Evolutionary conservation across 2,797 vertebrate species (phyloP).

Genomic region (Acipenser oxyrinchus): DNA sequence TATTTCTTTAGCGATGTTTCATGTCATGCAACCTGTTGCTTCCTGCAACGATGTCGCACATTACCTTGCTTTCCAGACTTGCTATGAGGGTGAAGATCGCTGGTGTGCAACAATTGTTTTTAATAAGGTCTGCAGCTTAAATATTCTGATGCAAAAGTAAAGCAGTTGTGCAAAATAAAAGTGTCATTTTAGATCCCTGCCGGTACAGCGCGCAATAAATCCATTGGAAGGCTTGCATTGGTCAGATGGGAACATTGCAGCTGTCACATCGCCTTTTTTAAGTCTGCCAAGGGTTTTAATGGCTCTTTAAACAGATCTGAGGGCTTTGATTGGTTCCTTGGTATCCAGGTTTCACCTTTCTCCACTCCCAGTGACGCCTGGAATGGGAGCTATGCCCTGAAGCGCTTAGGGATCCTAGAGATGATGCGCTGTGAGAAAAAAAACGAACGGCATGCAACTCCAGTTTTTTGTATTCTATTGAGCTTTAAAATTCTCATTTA

Average conservation of each 20-base stretch:
- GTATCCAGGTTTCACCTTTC: conserved; percentile 14
- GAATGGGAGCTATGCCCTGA: not conserved
- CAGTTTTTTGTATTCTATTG: not conserved
- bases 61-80: not conserved
- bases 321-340: conserved; percentile 58
- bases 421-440: not conserved
- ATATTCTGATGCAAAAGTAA: not conserved
- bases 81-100: not conserved
- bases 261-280: conserved; percentile 12
- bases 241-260: not conserved
- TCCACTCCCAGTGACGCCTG: not conserved
- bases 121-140: not conserved
- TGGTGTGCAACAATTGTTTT: not conserved
- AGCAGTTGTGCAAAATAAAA: not conserved
- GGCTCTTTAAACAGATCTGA: conserved; percentile 55
- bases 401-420: not conserved
- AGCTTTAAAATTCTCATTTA: too few relatives aligned
- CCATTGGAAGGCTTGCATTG: not conserved
- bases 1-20: too few relatives aligned
- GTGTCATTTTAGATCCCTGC: not conserved
- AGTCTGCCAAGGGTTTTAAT: conserved; percentile 24
- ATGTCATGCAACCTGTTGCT: too few relatives aligned
- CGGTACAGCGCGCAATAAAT: not conserved
- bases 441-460: not conserved
- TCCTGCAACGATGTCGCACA: not conserved